phyloP scores from a whole-genome alignment of 2,113 vertebrate genomes.

The Haliaeetus leucogaster region DNA sequence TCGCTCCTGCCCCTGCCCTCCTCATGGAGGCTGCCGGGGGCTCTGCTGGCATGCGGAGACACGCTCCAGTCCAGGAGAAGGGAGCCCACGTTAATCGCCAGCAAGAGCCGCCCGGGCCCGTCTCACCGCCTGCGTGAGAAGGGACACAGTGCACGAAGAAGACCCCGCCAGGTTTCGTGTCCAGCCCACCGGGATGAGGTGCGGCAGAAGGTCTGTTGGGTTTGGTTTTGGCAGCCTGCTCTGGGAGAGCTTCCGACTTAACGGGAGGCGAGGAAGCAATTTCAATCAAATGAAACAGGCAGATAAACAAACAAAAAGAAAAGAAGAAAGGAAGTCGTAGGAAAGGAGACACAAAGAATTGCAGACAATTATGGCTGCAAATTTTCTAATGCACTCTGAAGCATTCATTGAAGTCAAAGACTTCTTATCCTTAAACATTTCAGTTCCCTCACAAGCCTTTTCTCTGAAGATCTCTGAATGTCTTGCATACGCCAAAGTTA shows the following conservation, averaged over 20 bases:
- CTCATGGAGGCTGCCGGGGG: neutral
- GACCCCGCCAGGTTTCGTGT: fast-evolving
- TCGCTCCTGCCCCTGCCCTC: neutral
- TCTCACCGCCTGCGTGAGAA: neutral
- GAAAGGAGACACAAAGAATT: neutral
- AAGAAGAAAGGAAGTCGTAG: neutral
- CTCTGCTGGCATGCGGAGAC: neutral
- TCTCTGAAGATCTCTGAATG: neutral
- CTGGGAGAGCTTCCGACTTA: neutral
- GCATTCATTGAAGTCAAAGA: slow-evolving; percentile 8
- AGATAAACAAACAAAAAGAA: slow-evolving; percentile 24
- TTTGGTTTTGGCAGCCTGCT: neutral
- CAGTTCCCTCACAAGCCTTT: neutral
- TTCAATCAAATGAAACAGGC: slow-evolving; percentile 16
- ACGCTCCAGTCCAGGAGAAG: neutral
- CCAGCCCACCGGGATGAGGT: neutral
- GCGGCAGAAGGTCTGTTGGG: neutral
- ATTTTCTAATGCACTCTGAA: neutral
- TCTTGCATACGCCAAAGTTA: neutral
- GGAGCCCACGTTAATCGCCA: neutral
- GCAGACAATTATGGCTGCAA: neutral
- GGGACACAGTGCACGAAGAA: neutral
- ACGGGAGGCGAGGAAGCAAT: neutral
- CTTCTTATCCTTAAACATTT: slow-evolving; percentile 19
- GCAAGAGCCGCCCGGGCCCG: neutral